Percentiles rank a stretch among this genome's conserved stretches.
phyloP scores from a whole-genome alignment of 2,888 invertebrate species.

The Laspeyria flexula region DNA sequence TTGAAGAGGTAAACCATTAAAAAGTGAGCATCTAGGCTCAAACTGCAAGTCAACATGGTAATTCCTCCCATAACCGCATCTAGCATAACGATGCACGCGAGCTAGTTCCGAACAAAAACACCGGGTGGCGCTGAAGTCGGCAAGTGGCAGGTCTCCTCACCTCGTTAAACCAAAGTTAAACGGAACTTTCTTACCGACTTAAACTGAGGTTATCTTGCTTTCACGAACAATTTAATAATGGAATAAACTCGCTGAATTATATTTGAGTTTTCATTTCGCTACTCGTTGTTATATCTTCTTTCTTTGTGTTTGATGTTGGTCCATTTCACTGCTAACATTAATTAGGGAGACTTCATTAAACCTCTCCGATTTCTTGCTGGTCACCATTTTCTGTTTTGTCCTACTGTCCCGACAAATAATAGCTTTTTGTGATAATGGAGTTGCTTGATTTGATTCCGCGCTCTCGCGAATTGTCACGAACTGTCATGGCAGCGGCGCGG shows the following conservation, averaged over 20 bases:
- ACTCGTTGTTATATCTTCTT: constrained; percentile 45
- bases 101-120: constrained; percentile 48
- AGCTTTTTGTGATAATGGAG: constrained; percentile 23
- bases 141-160: constrained; percentile 49
- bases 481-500: neutral
- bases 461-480: neutral
- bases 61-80: constrained; percentile 15
- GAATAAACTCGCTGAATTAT: constrained; percentile 73
- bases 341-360: constrained; percentile 48
- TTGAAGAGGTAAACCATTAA: no score
- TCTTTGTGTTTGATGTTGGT: constrained; percentile 43
- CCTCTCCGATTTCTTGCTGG: constrained; percentile 35
- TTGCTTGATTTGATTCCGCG: constrained; percentile 27
- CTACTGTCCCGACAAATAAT: constrained; percentile 28
- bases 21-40: no score
- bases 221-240: constrained; percentile 83
- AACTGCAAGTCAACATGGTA: constrained; percentile 21
- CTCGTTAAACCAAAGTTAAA: constrained; percentile 59
- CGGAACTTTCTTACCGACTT: constrained; percentile 53
- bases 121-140: constrained; percentile 38
- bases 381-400: constrained; percentile 38
- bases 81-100: constrained; percentile 33
- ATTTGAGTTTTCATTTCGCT: constrained; percentile 66
- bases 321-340: constrained; percentile 44
- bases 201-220: constrained; percentile 72